Conservation (phyloP, 2,797 vertebrate species). For the Melopsittacus undulatus region DNA sequence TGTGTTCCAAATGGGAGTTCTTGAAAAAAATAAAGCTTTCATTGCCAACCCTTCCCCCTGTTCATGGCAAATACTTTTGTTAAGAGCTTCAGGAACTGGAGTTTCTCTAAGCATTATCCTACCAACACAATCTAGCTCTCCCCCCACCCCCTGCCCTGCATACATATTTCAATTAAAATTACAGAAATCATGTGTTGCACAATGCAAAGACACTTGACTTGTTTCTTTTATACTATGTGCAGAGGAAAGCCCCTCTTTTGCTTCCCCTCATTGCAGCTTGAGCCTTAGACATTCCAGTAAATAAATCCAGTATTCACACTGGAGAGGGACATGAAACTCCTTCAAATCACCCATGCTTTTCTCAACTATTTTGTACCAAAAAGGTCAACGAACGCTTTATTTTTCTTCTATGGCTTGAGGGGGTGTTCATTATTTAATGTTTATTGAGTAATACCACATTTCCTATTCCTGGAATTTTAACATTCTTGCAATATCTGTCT, state of each 20-base stretch:
- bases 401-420: constrained; percentile 1
- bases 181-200: constrained; percentile 64
- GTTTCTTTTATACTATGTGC: not conserved
- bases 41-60: constrained; percentile 25
- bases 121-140: not conserved
- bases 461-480: constrained; percentile 61
- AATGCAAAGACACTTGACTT: constrained; percentile 59
- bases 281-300: constrained; percentile 51
- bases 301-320: constrained; percentile 9
- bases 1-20: constrained; percentile 55
- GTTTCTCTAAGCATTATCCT: constrained; percentile 34
- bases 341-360: not conserved
- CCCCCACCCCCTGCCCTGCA: fast-evolving
- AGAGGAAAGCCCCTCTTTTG: constrained; percentile 49
- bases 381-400: not conserved
- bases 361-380: constrained; percentile 22
- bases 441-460: constrained; percentile 58
- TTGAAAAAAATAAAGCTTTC: constrained; percentile 17
- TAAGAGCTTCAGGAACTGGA: constrained; percentile 54
- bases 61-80: constrained; percentile 18
- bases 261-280: constrained; percentile 32
- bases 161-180: constrained; percentile 34
- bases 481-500: constrained; percentile 11
- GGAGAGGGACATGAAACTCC: not conserved
- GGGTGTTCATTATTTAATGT: constrained; percentile 19